Evolutionary conservation across 2,888 invertebrate species (phyloP).

Genomic region (Acanthococcus lagerstroemiae): DNA sequence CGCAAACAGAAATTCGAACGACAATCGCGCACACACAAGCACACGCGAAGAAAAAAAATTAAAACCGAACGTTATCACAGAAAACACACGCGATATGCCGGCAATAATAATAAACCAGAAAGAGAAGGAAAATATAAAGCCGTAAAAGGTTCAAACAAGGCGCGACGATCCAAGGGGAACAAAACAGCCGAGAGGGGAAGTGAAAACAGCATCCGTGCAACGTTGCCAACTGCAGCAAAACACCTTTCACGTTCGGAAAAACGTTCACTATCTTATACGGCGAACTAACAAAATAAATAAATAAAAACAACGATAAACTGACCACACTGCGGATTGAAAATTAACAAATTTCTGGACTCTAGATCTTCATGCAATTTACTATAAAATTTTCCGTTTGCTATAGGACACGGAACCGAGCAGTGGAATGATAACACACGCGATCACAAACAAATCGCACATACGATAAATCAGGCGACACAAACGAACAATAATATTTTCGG

Average conservation of each 20-base stretch:
- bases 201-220: constrained; percentile 19
- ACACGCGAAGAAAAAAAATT: not conserved
- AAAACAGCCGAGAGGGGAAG: constrained; percentile 2
- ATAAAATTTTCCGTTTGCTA: no score
- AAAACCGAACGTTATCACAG: constrained; percentile 10
- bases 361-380: no score
- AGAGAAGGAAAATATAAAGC: constrained; percentile 13
- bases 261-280: no score
- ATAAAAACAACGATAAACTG: no score
- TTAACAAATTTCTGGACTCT: no score
- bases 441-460: no score
- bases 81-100: constrained; percentile 23
- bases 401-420: no score
- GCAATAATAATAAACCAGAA: constrained; percentile 11
- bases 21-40: not conserved
- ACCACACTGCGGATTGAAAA: no score
- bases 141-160: constrained; percentile 26
- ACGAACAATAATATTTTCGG: no score
- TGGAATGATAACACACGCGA: no score
- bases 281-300: no score
- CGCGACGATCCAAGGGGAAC: constrained; percentile 17
- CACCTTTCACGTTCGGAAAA: constrained; percentile 2
- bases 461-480: no score
- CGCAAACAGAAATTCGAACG: not conserved
- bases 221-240: constrained; percentile 12